Base-by-base conservation (phyloP, 35 echinoderm and acorn worm species). In the Heliocidaris erythrogramma region DNA sequence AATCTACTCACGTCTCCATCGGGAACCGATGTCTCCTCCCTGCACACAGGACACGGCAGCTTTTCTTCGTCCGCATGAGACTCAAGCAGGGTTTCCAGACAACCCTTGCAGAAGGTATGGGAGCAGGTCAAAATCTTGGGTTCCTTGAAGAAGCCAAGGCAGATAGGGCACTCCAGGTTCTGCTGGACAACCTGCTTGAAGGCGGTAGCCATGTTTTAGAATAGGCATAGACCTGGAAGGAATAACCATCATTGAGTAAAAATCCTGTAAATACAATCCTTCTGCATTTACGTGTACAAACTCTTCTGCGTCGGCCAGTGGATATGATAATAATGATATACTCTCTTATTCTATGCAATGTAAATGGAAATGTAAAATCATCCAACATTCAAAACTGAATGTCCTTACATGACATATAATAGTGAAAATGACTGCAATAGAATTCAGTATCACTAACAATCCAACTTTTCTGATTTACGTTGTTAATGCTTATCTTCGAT, bases 91-190 rank as follows among this genome's bases (percentile, higher is more conserved):
- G 31, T 24, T 0, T 30, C 9, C 2, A 92, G 49, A 53, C 91
- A 92, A 30, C 7, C 91, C 48, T 27, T 49, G n/a, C 91, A 92
- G 48, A 92, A 92, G 13, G 91, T 92, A 48, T 92, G 91, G 27
- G 91, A 52, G 91, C 91, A 92, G 91, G 48, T 30, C 47, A 92
- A 30, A 17, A 52, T 32, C 49, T 59, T 92, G 16, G 91, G 91
- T 50, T 92, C 91, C 9, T 50, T 59, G 48, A 92, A 92, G 9
- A 52, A n/a, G 30, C 27, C 50, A 13, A 52, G 49, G 91, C 91
- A 92, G 24, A 92, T 42, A 14, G 91, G 91, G 29, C 91, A 92
- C 91, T 92, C 48, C 0, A 59, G 48, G 49, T 92, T 92, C 27
- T 92, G 91, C 13, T 32, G 0, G n/a, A 92, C 91, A 4, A 92